Evolutionary conservation across 2,888 invertebrate genomes (phyloP).

Genomic region (Coenonympha glycerion): DNA sequence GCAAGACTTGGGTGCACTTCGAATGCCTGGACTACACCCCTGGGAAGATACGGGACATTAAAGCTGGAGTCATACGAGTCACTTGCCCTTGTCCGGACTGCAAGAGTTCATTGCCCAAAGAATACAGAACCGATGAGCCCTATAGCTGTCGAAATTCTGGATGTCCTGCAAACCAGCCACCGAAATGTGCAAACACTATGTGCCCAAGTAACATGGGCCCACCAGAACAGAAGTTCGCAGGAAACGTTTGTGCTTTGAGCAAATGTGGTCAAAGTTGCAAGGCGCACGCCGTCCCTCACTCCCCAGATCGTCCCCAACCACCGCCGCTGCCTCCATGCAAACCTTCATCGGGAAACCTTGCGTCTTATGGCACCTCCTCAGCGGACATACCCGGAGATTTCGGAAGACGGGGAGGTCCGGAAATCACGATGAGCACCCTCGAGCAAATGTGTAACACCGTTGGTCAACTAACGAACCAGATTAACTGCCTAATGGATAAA

Average conservation of each 20-base stretch:
- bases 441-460: slow-evolving; percentile 43
- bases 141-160: slow-evolving; percentile 45
- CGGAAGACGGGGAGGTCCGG: slow-evolving; percentile 6
- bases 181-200: slow-evolving; percentile 32
- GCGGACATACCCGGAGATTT: slow-evolving; percentile 34
- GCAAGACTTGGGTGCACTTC: slow-evolving; percentile 58
- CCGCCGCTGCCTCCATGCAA: slow-evolving; percentile 12
- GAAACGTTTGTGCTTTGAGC: slow-evolving; percentile 31
- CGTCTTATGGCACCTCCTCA: slow-evolving; percentile 21
- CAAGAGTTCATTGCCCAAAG: slow-evolving; percentile 41
- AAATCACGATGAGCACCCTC: slow-evolving; percentile 36
- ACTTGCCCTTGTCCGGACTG: slow-evolving; percentile 66
- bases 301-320: slow-evolving; percentile 15
- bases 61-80: slow-evolving; percentile 49
- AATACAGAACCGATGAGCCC: slow-evolving; percentile 42
- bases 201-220: slow-evolving; percentile 36
- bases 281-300: slow-evolving; percentile 30
- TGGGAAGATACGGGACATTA: slow-evolving; percentile 57
- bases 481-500: slow-evolving; percentile 37
- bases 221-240: slow-evolving; percentile 22
- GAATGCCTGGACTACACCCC: slow-evolving; percentile 57
- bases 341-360: slow-evolving; percentile 8
- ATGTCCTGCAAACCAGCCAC: slow-evolving; percentile 51
- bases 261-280: slow-evolving; percentile 42
- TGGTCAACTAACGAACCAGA: slow-evolving; percentile 39